phyloP scores from a whole-genome alignment of 2,797 vertebrate genomes.

The Poeciliopsis presidionis region DNA sequence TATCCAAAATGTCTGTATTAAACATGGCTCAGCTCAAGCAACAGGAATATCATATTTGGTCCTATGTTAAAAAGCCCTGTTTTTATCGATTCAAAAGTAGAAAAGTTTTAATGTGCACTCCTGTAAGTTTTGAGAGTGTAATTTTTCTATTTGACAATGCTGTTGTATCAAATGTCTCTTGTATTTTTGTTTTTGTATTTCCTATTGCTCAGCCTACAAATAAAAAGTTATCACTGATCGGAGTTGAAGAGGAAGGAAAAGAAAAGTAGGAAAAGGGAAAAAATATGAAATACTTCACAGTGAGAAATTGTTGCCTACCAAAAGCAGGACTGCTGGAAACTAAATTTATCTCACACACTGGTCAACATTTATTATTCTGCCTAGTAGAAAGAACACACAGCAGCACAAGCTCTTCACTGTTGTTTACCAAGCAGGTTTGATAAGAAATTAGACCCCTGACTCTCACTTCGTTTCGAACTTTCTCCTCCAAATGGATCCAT shows the following conservation, averaged over 20 bases:
- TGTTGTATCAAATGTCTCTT: conserved; percentile 58
- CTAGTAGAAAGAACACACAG: conserved; percentile 10
- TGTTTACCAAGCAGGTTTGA: conserved; percentile 84
- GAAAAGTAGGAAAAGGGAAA: conserved; percentile 20
- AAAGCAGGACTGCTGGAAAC: conserved; percentile 65
- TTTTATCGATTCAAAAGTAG: conserved; percentile 44
- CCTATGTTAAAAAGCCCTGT: conserved; percentile 73
- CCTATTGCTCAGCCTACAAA: conserved; percentile 83
- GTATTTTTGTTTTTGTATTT: conserved; percentile 33
- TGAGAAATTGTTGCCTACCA: conserved; percentile 76
- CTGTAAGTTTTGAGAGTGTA: conserved; percentile 19
- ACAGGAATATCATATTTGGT: conserved; percentile 82
- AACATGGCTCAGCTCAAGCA: conserved; percentile 62
- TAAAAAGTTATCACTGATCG: conserved; percentile 48
- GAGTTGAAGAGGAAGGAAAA: conserved; percentile 35
- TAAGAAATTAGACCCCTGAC: conserved; percentile 82
- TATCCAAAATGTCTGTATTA: conserved; percentile 26
- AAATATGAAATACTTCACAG: conserved; percentile 80
- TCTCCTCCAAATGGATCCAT: conserved; percentile 87
- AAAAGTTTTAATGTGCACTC: conserved; percentile 39
- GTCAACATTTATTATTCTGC: conserved; percentile 22
- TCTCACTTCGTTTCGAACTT: conserved; percentile 69
- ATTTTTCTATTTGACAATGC: conserved; percentile 59
- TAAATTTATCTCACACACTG: conserved; percentile 47
- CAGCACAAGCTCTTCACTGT: conserved; percentile 63